A percentile compares a stretch with the other conserved stretches of the same genome.
Evolutionary conservation across 2,113 vertebrate species (phyloP).

Genomic region (Phainopepla nitens): DNA sequence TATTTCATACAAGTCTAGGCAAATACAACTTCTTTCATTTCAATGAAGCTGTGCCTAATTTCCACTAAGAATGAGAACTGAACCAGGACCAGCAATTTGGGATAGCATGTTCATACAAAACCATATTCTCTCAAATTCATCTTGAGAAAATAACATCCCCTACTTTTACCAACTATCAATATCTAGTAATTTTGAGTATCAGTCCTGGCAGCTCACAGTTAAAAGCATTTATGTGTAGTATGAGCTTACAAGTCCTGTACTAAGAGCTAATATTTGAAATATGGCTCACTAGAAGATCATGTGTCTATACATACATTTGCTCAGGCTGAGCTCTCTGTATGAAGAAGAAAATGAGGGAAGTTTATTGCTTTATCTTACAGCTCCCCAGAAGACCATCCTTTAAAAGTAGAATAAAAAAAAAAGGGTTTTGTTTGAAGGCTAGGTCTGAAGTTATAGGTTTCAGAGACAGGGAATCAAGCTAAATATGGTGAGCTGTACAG

Average conservation of each 20-base stretch:
- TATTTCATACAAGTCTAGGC: neutral
- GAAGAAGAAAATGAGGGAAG: neutral
- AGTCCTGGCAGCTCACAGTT: neutral
- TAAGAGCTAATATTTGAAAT: neutral
- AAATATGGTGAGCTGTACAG: neutral
- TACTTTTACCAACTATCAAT: neutral
- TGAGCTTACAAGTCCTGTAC: neutral
- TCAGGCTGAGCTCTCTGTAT: neutral
- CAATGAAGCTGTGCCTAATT: neutral
- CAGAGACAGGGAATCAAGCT: neutral
- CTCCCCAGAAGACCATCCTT: neutral
- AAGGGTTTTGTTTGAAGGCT: neutral
- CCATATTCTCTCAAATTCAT: neutral
- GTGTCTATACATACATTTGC: neutral
- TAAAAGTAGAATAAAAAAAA: neutral
- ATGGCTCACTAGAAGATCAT: neutral
- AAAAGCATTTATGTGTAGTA: neutral
- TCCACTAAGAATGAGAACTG: neutral
- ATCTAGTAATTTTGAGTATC: neutral
- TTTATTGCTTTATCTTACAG: neutral
- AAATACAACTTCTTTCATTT: neutral
- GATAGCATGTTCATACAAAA: neutral
- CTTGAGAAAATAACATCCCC: neutral
- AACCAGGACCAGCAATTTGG: neutral
- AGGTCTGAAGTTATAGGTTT: neutral